Conservation (phyloP, 2,113 vertebrate genomes). For the Philantomba maxwellii region DNA sequence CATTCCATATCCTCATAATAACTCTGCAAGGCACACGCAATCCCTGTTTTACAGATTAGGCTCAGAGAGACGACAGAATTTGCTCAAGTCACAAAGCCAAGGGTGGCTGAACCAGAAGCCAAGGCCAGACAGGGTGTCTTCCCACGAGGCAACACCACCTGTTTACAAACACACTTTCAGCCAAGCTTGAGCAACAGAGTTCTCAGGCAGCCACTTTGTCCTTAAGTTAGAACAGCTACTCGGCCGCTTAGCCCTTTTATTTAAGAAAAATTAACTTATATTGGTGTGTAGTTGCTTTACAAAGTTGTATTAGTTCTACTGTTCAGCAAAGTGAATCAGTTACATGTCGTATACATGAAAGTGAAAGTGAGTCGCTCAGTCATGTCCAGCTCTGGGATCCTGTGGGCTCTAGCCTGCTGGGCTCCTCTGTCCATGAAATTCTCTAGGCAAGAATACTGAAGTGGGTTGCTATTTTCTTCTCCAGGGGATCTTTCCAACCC, state of each 20-base stretch:
- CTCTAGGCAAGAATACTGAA: background rate
- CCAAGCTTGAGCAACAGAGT: background rate
- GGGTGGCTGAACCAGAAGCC: background rate
- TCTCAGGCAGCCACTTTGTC: background rate
- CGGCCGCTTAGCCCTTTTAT: background rate
- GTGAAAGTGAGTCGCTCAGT: background rate
- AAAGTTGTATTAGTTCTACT: background rate
- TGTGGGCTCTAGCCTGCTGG: background rate
- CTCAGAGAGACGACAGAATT: background rate
- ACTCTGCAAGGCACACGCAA: background rate
- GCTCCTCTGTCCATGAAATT: background rate
- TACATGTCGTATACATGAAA: background rate
- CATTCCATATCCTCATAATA: background rate
- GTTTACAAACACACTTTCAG: background rate
- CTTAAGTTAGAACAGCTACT: background rate
- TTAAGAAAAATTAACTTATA: background rate
- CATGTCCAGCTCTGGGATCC: background rate
- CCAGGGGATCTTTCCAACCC: background rate
- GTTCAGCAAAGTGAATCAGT: background rate
- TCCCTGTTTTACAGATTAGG: background rate
- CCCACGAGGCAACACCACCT: background rate
- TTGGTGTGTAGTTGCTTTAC: background rate
- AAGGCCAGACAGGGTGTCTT: background rate
- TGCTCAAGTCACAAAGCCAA: background rate
- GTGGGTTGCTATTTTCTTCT: background rate